A percentile compares a stretch with the other conserved stretches of the same genome.
Evolutionary conservation across 2,797 vertebrate species (phyloP).

Genomic region (Leptoclinus maculatus): DNA sequence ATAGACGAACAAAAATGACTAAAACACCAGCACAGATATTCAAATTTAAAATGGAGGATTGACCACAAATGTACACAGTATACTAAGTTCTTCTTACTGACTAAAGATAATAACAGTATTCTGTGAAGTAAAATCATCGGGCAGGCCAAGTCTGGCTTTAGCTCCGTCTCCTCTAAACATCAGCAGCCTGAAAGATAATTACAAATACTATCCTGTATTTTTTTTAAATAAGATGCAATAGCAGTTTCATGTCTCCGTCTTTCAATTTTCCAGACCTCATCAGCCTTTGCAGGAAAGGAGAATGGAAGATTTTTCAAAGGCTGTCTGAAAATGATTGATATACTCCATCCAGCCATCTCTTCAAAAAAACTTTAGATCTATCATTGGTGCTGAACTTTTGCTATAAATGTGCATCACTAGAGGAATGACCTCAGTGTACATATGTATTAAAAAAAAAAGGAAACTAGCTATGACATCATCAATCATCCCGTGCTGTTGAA

Average conservation of each 20-base stretch:
- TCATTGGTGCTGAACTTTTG: conserved; percentile 22
- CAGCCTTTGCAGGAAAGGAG: conserved; percentile 13
- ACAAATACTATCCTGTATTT: conserved; percentile 34
- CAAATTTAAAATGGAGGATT: background rate
- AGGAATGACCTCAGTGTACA: conserved; percentile 26
- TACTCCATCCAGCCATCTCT: conserved; percentile 1
- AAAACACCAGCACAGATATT: background rate
- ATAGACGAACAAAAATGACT: background rate
- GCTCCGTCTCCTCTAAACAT: conserved; percentile 18
- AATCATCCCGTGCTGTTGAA: conserved; percentile 68
- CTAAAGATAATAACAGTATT: conserved; percentile 32
- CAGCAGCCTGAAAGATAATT: conserved; percentile 29
- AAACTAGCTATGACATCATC: conserved; percentile 62
- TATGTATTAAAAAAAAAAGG: background rate
- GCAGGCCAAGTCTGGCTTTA: conserved; percentile 7
- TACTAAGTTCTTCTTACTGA: background rate
- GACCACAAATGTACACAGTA: background rate
- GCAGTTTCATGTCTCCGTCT: conserved; percentile 40
- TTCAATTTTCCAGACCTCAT: conserved; percentile 12
- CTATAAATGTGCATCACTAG: conserved; percentile 4
- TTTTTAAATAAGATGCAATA: conserved; percentile 33
- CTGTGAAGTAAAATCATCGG: conserved; percentile 62
- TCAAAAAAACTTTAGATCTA: conserved; percentile 4
- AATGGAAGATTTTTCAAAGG: conserved; percentile 21
- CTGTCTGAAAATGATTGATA: conserved; percentile 1